Conservation (phyloP, 30 jellyfish, hydroid and myxozoan species). For the Catostylus mosaicus region DNA sequence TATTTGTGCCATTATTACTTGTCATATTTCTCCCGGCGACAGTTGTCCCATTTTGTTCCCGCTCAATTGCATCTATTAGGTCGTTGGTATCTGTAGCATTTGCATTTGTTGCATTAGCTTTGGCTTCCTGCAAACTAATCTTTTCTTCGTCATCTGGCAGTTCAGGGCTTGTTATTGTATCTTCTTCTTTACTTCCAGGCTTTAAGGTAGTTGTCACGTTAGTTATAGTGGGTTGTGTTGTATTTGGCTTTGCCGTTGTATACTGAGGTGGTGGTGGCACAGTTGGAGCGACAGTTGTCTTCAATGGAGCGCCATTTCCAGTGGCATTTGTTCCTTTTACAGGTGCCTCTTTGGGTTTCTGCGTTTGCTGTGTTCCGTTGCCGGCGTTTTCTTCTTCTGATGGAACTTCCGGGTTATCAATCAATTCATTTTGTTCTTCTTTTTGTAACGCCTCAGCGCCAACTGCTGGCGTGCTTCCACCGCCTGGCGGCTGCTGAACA, state of each 20-base stretch:
- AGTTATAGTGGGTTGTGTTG: slow-evolving; percentile 11
- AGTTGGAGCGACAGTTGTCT: slow-evolving; percentile 57
- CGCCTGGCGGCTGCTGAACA: slow-evolving; percentile 30
- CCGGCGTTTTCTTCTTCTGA: slow-evolving; percentile 12
- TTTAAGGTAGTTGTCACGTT: not conserved
- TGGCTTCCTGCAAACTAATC: slow-evolving; percentile 4
- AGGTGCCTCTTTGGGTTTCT: not conserved
- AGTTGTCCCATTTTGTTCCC: not conserved
- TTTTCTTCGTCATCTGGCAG: slow-evolving; percentile 60
- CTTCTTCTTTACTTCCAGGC: slow-evolving; percentile 1
- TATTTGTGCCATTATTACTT: not conserved
- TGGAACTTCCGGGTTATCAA: slow-evolving; percentile 63
- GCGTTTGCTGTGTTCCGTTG: slow-evolving; percentile 9
- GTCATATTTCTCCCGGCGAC: no score
- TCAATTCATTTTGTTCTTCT: slow-evolving; percentile 38
- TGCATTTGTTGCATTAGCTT: not conserved
- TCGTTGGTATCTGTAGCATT: slow-evolving; percentile 35
- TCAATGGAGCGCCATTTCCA: slow-evolving; percentile 1
- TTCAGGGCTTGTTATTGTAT: slow-evolving; percentile 31
- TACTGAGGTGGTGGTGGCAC: slow-evolving; percentile 63
- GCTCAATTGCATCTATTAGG: not conserved
- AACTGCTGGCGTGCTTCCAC: not conserved
- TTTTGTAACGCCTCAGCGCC: not conserved
- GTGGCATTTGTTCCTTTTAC: slow-evolving; percentile 5
- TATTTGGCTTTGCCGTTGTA: slow-evolving; percentile 22